A percentile compares a stretch with the other conserved stretches of the same genome.
These are phyloP conservation scores for Entomobrya multifasciata DNA, from an alignment of 2,888 invertebrate genomes.

Conservation along the genomic window DNA sequence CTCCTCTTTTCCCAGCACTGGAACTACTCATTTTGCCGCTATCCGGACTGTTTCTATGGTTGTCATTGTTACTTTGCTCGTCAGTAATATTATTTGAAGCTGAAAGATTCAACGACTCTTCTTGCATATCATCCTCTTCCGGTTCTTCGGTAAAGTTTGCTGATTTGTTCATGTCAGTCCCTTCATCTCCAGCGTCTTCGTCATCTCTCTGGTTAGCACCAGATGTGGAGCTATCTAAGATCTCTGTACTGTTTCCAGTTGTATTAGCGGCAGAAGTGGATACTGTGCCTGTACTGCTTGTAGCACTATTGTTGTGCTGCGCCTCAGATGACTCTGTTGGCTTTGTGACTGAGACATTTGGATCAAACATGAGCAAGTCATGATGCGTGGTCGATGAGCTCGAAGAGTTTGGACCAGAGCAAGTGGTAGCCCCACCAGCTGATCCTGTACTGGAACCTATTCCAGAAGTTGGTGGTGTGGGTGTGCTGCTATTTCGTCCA, in stretches of 20 bases:
- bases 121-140: conserved; percentile 63
- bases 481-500: conserved; percentile 69
- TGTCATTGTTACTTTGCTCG: neutral
- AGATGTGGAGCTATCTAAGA: conserved; percentile 38
- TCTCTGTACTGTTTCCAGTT: conserved; percentile 15
- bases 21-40: conserved; percentile 54
- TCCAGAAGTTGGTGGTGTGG: conserved; percentile 77
- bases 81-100: neutral
- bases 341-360: conserved; percentile 46
- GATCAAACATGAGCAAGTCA: conserved; percentile 69
- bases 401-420: conserved; percentile 79
- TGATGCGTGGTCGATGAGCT: conserved; percentile 76
- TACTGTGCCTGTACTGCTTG: conserved; percentile 50
- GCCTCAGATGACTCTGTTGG: conserved; percentile 55
- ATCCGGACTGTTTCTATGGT: conserved; percentile 35
- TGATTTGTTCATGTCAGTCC: conserved; percentile 44
- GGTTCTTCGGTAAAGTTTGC: conserved; percentile 9
- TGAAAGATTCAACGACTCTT: conserved; percentile 55
- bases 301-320: conserved; percentile 65
- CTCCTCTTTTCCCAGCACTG: conserved; percentile 78
- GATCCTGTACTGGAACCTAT: conserved; percentile 74
- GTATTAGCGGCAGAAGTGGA: conserved; percentile 29
- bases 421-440: conserved; percentile 76
- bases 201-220: conserved; percentile 25
- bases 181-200: conserved; percentile 1